Percentiles rank a stretch among this genome's conserved stretches.
phyloP scores from a whole-genome alignment of 2,113 vertebrate genomes.

The Phalacrocorax aristotelis region DNA sequence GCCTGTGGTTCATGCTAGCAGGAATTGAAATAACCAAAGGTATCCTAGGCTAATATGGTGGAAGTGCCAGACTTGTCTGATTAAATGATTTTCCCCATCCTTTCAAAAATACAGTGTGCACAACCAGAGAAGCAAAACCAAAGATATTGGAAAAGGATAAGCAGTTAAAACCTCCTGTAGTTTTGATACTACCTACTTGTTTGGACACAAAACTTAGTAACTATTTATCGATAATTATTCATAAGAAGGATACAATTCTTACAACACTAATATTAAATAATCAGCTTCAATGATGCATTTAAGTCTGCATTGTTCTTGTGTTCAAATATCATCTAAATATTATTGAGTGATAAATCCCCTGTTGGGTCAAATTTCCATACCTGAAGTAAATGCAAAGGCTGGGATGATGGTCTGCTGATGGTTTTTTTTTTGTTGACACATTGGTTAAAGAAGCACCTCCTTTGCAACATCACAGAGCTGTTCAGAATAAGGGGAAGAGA shows the following conservation, averaged over 20 bases:
- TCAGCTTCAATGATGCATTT: not conserved
- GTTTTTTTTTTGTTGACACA: not conserved
- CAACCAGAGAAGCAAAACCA: not conserved
- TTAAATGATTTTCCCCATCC: not conserved
- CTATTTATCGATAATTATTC: not conserved
- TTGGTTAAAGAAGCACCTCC: slow-evolving; percentile 41
- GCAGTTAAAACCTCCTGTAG: not conserved
- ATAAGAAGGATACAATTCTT: not conserved
- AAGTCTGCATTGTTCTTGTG: slow-evolving; percentile 7
- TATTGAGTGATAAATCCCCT: not conserved
- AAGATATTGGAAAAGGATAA: not conserved
- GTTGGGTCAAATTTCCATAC: not conserved
- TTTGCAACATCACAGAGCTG: slow-evolving; percentile 45
- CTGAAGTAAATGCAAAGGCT: not conserved
- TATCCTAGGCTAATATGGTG: not conserved
- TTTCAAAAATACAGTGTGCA: not conserved
- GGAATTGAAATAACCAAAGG: not conserved
- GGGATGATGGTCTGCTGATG: not conserved
- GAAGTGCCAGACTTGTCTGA: not conserved
- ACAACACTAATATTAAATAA: not conserved
- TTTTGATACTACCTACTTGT: not conserved
- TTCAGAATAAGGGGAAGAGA: slow-evolving; percentile 41
- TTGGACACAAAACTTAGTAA: not conserved
- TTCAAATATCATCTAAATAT: not conserved
- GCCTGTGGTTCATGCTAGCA: slow-evolving; percentile 38